Evolutionary conservation across 2,113 vertebrate species (phyloP).

Genomic region (Cervus canadensis): DNA sequence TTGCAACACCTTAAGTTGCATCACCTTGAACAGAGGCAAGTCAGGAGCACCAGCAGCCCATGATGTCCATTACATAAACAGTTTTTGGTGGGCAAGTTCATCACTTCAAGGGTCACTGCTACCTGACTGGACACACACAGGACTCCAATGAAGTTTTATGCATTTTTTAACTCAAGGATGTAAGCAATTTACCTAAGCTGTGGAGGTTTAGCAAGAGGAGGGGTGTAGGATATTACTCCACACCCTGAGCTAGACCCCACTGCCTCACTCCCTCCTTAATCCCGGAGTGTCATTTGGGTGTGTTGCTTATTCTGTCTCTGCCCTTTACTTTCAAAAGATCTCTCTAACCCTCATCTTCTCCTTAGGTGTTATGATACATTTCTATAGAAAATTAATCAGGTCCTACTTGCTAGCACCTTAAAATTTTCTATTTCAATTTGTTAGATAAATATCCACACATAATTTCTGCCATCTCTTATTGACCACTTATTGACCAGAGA

Average conservation of each 20-base stretch:
- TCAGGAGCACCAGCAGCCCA: not conserved
- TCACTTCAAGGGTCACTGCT: not conserved
- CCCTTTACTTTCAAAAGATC: not conserved
- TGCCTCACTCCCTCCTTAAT: too few species aligned
- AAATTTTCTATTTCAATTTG: not conserved
- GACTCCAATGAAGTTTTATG: not conserved
- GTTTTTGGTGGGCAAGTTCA: not conserved
- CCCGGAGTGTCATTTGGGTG: not conserved
- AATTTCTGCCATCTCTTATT: not conserved
- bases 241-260: not conserved
- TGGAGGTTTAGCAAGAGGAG: not conserved
- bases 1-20: not conserved
- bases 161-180: not conserved
- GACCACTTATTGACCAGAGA: not conserved
- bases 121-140: not conserved
- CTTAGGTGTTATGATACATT: not conserved
- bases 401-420: not conserved
- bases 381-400: not conserved
- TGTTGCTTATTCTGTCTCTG: not conserved
- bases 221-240: fast-evolving
- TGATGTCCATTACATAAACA: not conserved
- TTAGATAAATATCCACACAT: not conserved
- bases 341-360: not conserved
- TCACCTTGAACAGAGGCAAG: not conserved
- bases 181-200: not conserved